Base-by-base conservation (phyloP, 2,888 invertebrate genomes). In the Myopa tessellatipennis region DNA sequence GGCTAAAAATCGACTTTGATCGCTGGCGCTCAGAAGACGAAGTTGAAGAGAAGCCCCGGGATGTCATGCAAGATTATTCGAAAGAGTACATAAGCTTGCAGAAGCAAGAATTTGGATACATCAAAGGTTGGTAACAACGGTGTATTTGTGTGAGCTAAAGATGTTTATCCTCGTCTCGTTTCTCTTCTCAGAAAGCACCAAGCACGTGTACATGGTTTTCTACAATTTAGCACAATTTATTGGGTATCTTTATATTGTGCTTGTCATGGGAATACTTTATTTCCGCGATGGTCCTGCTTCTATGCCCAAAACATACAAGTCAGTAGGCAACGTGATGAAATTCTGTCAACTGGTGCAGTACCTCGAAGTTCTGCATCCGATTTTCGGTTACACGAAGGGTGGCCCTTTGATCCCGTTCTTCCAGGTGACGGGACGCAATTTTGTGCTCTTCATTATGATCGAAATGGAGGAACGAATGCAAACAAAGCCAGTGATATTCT, bases 1-100 rank as follows among this genome's bases (percentile, higher is more conserved):
- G 97, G 98, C 89, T 98, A 5, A 97, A 96, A 92, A 93, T 97
- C 82, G 97, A 98, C 90, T 97, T 97, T 90, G 97, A 98, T 88
- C 92, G 95, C 77, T 97, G 97, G 95, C 93, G 93, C 84, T 93
- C 94, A 4, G 95, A 95, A 82, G 93, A 92, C 61, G 91, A 92
- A 78, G 91, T 85, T 65, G 93, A 93, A 12, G 93, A 94, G 65
- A 93, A 92, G 83, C 91, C 90, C 18, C 91, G 94, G 63, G 93
- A 96, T 87, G 90, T 96, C 14, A 92, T 93, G 89, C 80, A 82
- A 67, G 96, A 96, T 88, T 96, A 95, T 87, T 94, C 95, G 0
- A 93, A 94, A 78, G 92, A 95, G 89, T 95, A 93, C 82, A 93
- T 94, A 73, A 91, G 91, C 84, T 88, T 95, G 65, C 93, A 94